Evolutionary conservation across 2,797 vertebrate genomes (phyloP), one percentile per base, ranked within the genome.

Genomic region (Ctenopoma multispine): DNA sequence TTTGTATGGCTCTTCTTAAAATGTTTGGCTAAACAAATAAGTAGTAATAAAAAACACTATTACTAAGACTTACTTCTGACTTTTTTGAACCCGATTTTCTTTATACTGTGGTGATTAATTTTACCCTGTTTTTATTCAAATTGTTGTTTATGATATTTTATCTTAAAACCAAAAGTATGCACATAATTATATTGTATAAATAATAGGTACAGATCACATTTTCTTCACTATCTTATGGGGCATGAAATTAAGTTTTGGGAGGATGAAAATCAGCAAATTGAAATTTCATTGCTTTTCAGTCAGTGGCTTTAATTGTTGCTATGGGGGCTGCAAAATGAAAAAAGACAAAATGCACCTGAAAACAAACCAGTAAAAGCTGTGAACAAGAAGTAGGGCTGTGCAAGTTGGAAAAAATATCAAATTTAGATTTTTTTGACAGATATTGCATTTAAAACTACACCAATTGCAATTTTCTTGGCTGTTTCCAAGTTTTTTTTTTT

Each of bases 231-330:
- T 58, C 14, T 55, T 29, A 43, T 47, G n/a, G 20, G 13, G 43
- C 53, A 68, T 78, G 67, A 50, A 71, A 80, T 78, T 36, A 69
- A 43, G 47, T 23, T 78, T 54, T 73, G 27, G 43, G 36, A 41
- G 40, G 41, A 14, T 67, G 23, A 50, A 72, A 58, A 18, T 59
- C 44, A 53, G 18, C 55, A 63, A 62, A 65, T 47, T 15, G 11
- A 57, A 57, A 56, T 49, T 13, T 6, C 31, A 38, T 48, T 71
- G 27, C 58, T 34, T 53, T 41, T 58, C 34, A 38, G 49, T 46
- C 23, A 58, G 67, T 29, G 23, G 21, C 38, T 56, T 50, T 34
- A 50, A 50, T 57, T 54, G 20, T 71, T 63, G 46, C n/a, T 36
- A 29, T 58, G 51, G 31, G 14, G n/a, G 12, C 48, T 50, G 62